Conservation (phyloP, 2,113 vertebrate species). For the Lethenteron camtschaticum region DNA sequence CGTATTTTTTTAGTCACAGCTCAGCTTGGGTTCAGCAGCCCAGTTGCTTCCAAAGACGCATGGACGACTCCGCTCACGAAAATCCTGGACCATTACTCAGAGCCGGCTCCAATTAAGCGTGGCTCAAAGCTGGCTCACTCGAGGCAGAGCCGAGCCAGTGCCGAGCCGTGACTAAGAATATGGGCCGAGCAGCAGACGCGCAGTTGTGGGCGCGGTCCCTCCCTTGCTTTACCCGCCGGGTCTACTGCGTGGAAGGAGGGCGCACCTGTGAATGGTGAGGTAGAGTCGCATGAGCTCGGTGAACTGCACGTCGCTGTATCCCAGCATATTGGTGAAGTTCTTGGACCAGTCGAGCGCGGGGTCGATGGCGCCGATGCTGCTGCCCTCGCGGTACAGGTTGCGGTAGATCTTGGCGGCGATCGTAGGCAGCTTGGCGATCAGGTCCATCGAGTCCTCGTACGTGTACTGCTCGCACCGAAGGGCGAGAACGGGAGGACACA, state of each 20-base stretch:
- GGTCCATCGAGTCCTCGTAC: slow-evolving; percentile 89
- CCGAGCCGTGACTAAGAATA: too few species aligned
- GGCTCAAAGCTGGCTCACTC: too few species aligned
- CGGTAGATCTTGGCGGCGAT: slow-evolving; percentile 94
- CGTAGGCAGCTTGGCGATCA: slow-evolving; percentile 86
- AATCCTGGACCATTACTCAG: too few species aligned
- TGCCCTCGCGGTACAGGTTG: slow-evolving; percentile 79
- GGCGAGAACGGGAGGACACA: not conserved
- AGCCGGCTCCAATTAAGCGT: too few species aligned
- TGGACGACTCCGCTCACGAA: too few species aligned
- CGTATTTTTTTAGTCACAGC: too few species aligned
- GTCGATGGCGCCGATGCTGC: slow-evolving; percentile 85
- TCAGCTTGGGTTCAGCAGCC: too few species aligned
- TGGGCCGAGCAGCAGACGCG: too few species aligned
- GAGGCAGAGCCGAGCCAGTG: too few species aligned
- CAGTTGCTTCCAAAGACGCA: too few species aligned
- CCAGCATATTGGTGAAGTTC: slow-evolving; percentile 96
- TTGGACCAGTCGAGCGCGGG: slow-evolving; percentile 84
- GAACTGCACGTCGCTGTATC: slow-evolving; percentile 62
- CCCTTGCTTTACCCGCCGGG: too few species aligned
- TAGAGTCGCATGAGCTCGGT: slow-evolving; percentile 91
- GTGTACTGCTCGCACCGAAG: slow-evolving; percentile 27
- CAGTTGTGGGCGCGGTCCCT: too few species aligned
- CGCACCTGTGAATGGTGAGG: slow-evolving; percentile 87
- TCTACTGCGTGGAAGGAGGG: not conserved